Percentiles rank a stretch among this genome's conserved stretches.
These are phyloP conservation scores for Euzetes globulus DNA, from an alignment of 2,888 invertebrate genomes.

Conservation along the genomic window DNA sequence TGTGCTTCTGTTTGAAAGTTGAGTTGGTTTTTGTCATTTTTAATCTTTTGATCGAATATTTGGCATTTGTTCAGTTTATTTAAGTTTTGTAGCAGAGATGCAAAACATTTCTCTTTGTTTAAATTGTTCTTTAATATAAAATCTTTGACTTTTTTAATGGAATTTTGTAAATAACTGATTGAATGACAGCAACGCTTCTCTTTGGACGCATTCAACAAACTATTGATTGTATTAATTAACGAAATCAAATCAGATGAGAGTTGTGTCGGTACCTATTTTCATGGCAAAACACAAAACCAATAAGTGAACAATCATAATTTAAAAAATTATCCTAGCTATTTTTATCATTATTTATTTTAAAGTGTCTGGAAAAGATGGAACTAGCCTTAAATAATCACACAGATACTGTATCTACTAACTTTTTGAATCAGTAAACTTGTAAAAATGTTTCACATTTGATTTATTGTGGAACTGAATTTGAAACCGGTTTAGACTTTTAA, in stretches of 20 bases:
- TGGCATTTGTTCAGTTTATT: background rate
- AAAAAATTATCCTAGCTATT: no score
- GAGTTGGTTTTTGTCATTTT: conserved; percentile 12
- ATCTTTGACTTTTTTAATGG: conserved; percentile 6
- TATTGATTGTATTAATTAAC: background rate
- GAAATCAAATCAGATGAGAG: background rate
- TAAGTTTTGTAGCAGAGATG: background rate
- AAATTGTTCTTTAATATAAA: background rate
- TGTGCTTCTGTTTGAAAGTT: conserved; percentile 24
- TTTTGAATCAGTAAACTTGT: no score
- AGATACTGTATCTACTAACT: no score
- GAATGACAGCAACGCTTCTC: conserved; percentile 8
- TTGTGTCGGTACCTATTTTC: conserved; percentile 10
- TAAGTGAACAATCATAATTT: no score
- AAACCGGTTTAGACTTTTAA: no score
- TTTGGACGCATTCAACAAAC: background rate
- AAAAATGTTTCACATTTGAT: no score
- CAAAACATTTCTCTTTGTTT: background rate
- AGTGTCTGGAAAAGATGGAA: no score
- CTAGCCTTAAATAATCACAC: no score
- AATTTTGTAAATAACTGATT: conserved; percentile 1
- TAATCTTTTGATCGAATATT: background rate
- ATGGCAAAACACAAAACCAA: background rate
- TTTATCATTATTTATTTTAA: no score
- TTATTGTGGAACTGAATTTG: no score